Evolutionary conservation across 1,140 invertebrate genomes (phyloP).

Genomic region (Eriosoma lanigerum): DNA sequence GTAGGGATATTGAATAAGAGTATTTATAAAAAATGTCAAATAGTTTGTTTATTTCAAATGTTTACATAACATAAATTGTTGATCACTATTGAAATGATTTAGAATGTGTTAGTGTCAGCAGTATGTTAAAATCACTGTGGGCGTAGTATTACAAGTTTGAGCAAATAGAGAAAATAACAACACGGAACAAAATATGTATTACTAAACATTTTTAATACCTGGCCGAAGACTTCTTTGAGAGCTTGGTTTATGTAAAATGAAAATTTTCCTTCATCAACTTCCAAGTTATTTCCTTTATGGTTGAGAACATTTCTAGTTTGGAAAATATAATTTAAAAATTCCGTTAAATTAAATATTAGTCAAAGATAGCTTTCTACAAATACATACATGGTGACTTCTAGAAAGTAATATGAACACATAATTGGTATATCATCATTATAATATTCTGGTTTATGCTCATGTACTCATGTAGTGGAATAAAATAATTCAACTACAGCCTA

Average conservation of each 20-base stretch:
- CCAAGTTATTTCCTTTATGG: background rate
- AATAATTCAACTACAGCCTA: background rate
- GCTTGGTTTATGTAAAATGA: conserved; percentile 39
- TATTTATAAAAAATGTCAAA: too few relatives aligned
- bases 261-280: conserved; percentile 8
- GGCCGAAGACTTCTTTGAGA: conserved; percentile 30
- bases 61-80: background rate
- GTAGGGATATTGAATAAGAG: too few relatives aligned
- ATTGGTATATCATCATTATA: conserved; percentile 1
- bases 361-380: too few relatives aligned
- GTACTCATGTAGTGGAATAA: too few relatives aligned
- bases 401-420: conserved; percentile 45
- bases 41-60: background rate
- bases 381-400: conserved; percentile 43
- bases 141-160: background rate
- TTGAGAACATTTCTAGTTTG: conserved; percentile 20
- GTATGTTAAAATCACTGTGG: background rate
- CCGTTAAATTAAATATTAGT: too few relatives aligned
- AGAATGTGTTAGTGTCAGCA: background rate
- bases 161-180: background rate
- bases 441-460: background rate
- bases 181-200: background rate
- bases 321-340: background rate
- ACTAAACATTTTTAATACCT: conserved; percentile 35
- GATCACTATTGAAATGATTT: too few relatives aligned